phyloP scores from a whole-genome alignment of 2,113 vertebrate genomes.

The Nanger granti region DNA sequence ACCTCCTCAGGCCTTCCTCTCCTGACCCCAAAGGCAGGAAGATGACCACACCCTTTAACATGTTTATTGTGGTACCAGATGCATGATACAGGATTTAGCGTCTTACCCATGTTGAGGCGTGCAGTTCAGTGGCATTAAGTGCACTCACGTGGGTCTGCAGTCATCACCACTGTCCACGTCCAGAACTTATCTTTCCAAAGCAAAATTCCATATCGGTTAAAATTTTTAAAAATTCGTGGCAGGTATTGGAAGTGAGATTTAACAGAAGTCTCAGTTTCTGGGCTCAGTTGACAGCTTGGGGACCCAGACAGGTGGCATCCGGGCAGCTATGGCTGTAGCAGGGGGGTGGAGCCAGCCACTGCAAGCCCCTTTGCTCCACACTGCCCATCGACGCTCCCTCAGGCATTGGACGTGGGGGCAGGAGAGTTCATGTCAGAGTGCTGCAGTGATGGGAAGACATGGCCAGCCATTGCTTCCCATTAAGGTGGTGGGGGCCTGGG shows the following conservation, averaged over 20 bases:
- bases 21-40: not conserved
- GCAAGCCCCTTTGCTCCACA: no score
- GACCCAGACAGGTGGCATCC: not conserved
- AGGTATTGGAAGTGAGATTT: not conserved
- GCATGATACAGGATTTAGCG: not conserved
- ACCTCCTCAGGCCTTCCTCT: not conserved
- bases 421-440: not conserved
- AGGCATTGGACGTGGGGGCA: not conserved
- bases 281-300: not conserved
- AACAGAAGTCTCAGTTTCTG: not conserved
- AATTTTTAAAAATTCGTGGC: not conserved
- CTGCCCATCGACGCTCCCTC: not conserved
- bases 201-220: not conserved
- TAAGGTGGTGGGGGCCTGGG: no score
- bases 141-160: not conserved
- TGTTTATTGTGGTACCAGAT: not conserved
- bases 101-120: accelerated
- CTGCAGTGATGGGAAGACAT: not conserved
- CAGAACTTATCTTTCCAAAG: not conserved
- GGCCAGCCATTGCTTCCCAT: no score
- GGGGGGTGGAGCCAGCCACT: not conserved
- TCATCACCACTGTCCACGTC: no score
- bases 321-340: not conserved
- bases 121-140: not conserved
- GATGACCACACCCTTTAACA: not conserved